Conservation (phyloP, 2,888 invertebrate genomes). For the Mesorhabditis belari region DNA sequence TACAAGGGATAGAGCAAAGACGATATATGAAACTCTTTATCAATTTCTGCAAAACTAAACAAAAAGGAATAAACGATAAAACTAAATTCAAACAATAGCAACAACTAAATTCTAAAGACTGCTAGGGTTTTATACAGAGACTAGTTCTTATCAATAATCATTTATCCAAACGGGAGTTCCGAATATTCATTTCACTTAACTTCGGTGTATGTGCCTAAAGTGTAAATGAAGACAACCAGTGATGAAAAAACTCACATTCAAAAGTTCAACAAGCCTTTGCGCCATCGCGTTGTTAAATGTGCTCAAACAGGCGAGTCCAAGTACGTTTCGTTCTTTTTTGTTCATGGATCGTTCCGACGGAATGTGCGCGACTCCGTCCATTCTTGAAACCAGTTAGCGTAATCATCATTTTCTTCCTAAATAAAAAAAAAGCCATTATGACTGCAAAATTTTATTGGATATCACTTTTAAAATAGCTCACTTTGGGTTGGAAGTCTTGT, state of each 20-base stretch:
- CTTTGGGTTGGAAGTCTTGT: conserved; percentile 35
- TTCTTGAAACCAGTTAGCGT: neutral
- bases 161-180: neutral
- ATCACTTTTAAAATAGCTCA: too few species aligned
- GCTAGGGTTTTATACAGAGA: too few species aligned
- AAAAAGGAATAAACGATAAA: too few species aligned
- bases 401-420: too few species aligned
- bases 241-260: neutral
- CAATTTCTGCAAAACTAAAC: too few species aligned
- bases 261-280: neutral
- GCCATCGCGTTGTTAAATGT: neutral
- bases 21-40: too few species aligned
- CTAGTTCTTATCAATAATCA: too few species aligned
- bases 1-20: too few species aligned
- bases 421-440: too few species aligned
- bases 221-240: neutral
- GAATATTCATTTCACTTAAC: neutral
- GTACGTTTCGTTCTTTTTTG: neutral
- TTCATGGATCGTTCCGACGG: neutral
- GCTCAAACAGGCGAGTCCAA: neutral
- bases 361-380: neutral
- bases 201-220: neutral
- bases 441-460: too few species aligned
- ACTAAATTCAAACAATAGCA: too few species aligned
- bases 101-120: too few species aligned